Evolutionary conservation across 2,113 vertebrate genomes (phyloP).

Genomic region (Murina feae): DNA sequence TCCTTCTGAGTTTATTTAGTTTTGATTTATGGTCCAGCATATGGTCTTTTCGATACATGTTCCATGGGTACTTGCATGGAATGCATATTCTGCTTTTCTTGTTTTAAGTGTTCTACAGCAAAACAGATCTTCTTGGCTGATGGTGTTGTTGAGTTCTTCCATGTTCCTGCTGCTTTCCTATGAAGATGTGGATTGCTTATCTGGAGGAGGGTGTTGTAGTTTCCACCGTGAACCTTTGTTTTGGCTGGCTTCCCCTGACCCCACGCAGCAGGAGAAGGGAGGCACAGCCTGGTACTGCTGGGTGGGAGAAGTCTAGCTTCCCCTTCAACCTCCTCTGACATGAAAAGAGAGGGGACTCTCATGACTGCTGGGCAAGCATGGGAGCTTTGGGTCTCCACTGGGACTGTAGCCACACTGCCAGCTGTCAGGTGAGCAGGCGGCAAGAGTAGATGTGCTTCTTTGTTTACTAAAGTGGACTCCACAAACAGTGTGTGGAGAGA

Average conservation of each 20-base stretch:
- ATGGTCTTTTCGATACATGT: not conserved
- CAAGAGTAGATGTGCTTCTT: too few species aligned
- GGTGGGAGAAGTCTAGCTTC: too few species aligned
- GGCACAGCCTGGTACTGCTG: accelerated
- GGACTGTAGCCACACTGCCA: accelerated
- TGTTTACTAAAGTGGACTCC: not conserved
- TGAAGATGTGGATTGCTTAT: accelerated
- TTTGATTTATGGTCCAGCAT: not conserved
- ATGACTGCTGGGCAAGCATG: too few species aligned
- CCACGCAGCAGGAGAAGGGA: not conserved
- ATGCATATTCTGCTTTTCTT: not conserved
- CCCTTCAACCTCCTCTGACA: not conserved
- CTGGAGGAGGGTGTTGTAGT: not conserved
- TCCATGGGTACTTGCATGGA: too few species aligned
- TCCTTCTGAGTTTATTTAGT: not conserved
- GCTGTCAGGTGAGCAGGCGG: too few species aligned
- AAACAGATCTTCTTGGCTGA: too few species aligned
- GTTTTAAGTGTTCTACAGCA: accelerated
- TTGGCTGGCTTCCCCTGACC: not conserved
- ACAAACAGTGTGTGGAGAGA: not conserved
- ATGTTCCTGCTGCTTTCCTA: not conserved
- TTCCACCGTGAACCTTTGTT: not conserved
- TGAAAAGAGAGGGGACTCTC: not conserved
- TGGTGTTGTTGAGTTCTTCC: accelerated
- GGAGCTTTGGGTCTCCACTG: not conserved